Evolutionary conservation across 2,797 vertebrate species (phyloP).

Genomic region (Silurus aristotelis): DNA sequence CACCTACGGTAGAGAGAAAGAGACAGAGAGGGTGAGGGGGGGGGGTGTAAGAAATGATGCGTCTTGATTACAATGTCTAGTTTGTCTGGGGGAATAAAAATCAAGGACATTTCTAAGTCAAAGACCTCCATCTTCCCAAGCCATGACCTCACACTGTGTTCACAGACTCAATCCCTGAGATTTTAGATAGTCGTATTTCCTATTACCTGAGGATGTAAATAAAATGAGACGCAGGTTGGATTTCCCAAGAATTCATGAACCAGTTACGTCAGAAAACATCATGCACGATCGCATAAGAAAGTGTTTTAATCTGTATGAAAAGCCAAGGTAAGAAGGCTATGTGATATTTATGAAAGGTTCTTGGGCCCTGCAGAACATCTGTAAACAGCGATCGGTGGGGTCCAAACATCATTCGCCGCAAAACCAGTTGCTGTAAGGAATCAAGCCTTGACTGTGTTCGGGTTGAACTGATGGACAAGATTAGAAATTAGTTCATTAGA

Average conservation of each 20-base stretch:
- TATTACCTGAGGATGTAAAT: neutral
- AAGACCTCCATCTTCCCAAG: slow-evolving; percentile 1
- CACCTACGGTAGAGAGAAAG: slow-evolving; percentile 42
- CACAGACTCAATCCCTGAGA: too few relatives aligned
- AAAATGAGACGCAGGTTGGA: neutral
- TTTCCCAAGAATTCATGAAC: neutral
- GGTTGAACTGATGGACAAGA: too few relatives aligned
- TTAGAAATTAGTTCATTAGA: too few relatives aligned
- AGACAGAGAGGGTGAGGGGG: neutral
- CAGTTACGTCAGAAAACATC: neutral
- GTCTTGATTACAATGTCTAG: neutral
- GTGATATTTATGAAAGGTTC: neutral
- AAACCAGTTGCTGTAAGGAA: neutral
- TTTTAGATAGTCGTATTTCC: neutral
- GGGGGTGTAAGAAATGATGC: neutral
- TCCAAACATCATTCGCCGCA: neutral
- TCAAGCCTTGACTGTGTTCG: too few relatives aligned
- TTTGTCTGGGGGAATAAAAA: neutral
- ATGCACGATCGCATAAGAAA: neutral
- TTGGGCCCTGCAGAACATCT: neutral
- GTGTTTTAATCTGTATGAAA: neutral
- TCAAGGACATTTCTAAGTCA: neutral
- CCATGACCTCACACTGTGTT: slow-evolving; percentile 7
- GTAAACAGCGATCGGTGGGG: neutral
- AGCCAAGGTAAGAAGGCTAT: neutral